Base-by-base conservation (phyloP, 2,888 invertebrate genomes). In the Epirrhoe tristata region DNA sequence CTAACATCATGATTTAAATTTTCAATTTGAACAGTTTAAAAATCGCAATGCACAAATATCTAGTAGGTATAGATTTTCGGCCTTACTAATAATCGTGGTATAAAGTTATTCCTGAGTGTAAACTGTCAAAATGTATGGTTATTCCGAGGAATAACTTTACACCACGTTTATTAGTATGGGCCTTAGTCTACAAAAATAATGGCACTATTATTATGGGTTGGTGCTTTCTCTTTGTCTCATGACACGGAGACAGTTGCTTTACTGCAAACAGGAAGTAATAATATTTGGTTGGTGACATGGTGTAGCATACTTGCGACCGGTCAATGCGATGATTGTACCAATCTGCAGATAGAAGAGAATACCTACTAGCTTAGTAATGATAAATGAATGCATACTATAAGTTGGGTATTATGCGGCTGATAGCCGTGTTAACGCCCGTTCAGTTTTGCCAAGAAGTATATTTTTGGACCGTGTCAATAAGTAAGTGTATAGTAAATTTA, bases 401-500 rank as follows among this genome's bases (percentile, higher is more conserved):
- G 85, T 87, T 87, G 86, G 86, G 85, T 84, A 90, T 90, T 85
- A 90, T 88, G 89, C 87, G 88, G 85, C 86, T 88, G 91, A 92
- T 92, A 90, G 88, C 89, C 85, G 86, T 92, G 92, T 93, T 92
- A 93, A 92, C 89, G 93, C 87, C 92, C 93, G 91, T 91, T 89
- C 89, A 84, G 92, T 91, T 92, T 93, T 91, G 93, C 93, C 93
- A 93, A 93, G 91, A 89, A 81, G 84, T 86, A 84, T 93, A 93
- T 93, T 93, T 93, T 92, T 89, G 91, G 93, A 91, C 87, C 92
- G 89, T 91, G 93, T 93, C 93, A 93, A 93, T 93, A 93, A 91
- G 88, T 93, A 91, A 92, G 92, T 91, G 90, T 89, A 87, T 84
- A 85, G 89, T 92, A 93, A 90, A 90, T 91, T 89, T 93, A 93